These are phyloP conservation scores for Anolis carolinensis DNA, from an alignment of 2,113 vertebrate species.

Conservation along the genomic window DNA sequence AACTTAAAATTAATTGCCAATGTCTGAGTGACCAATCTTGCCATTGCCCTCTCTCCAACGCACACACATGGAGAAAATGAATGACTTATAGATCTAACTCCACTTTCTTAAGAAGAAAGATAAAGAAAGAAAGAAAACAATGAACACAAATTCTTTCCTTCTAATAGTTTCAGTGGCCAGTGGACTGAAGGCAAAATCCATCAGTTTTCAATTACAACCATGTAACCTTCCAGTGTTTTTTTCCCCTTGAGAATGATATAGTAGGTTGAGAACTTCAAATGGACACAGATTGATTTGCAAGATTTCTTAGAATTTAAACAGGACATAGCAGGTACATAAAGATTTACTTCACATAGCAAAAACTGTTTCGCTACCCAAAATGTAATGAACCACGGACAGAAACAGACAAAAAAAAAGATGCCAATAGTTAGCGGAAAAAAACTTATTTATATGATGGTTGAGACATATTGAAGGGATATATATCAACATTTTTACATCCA, in stretches of 20 bases:
- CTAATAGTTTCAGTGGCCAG: slow-evolving; percentile 20
- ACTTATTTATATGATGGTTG: neutral
- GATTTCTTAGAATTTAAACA: slow-evolving; percentile 32
- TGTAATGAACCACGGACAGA: slow-evolving; percentile 56
- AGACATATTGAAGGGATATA: neutral
- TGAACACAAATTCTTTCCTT: neutral
- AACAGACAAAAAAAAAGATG: slow-evolving; percentile 62
- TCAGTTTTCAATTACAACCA: slow-evolving; percentile 47
- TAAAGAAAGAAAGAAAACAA: neutral
- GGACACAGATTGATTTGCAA: slow-evolving; percentile 7
- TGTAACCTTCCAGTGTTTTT: slow-evolving; percentile 11
- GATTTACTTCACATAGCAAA: slow-evolving; percentile 61
- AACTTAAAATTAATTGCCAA: too few relatives aligned
- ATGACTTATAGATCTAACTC: neutral
- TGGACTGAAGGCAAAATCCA: slow-evolving; percentile 30
- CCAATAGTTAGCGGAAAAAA: neutral
- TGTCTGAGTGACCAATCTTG: too few relatives aligned
- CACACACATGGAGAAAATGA: neutral
- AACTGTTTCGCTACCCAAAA: slow-evolving; percentile 51
- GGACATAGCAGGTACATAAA: slow-evolving; percentile 26
- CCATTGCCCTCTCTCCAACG: neutral
- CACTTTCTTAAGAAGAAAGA: neutral
- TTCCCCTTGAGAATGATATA: slow-evolving; percentile 9
- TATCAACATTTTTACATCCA: neutral
- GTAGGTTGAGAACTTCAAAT: neutral